Base-by-base conservation (phyloP, 2,797 vertebrate species). In the Rhabdomys pumilio region DNA sequence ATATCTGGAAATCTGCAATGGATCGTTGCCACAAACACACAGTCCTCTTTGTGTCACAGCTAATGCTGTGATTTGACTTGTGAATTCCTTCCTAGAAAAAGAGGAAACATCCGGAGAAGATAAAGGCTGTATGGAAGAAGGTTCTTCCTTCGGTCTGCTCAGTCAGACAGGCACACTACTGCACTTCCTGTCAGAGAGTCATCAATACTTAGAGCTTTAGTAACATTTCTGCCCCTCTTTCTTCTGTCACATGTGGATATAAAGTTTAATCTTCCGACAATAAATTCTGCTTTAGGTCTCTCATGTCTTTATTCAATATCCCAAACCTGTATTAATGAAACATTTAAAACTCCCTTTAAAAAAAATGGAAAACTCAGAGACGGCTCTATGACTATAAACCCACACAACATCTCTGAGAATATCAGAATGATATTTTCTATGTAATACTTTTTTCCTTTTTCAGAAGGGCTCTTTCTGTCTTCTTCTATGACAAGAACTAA, bases 401-500 rank as follows among this genome's bases (percentile, higher is more conserved):
- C 75, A 84, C 55, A 69, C 11, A 69, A 50, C 53, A 72, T 79
- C 96, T 92, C 87, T 91, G 63, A 91, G 87, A 95, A 76, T 84
- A 95, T 82, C 44, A 63, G 55, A 80, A 67, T n/a, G 55, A 20
- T 81, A 90, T 83, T 93, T 41, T 87, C 41, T 44, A 73, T 31
- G 26, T 20, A 47, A 59, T 63, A 57, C 34, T 92, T 57, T 89
- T 88, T 34, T 79, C 34, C 59, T 50, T 91, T 72, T 57, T 90
- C 1, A 22, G 59, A 85, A 85, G 34, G 65, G 31, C 26, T 77
- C 61, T 89, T 89, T 92, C 86, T 89, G 7, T 92, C 90, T 93
- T 95, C 72, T 6, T 75, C 50, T 31, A 38, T 55, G 90, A 95
- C 90, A 96, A 93, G 86, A 87, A 44, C 75, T 93, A 87, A 88